Evolutionary conservation across 2,888 invertebrate species (phyloP), one percentile per base, ranked within the genome.

Genomic region (Arenicola marina): DNA sequence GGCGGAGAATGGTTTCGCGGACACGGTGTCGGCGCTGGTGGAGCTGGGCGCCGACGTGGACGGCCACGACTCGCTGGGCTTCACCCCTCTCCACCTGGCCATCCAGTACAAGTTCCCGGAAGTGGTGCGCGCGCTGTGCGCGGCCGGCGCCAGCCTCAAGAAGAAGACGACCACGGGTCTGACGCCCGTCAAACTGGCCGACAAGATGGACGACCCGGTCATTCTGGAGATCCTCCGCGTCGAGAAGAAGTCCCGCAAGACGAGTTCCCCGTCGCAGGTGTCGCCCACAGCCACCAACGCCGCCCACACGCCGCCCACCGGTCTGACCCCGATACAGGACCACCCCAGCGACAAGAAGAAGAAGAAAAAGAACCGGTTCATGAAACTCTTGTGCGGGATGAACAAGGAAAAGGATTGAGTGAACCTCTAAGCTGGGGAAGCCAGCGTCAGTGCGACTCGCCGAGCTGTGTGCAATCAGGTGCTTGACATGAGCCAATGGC

Each of bases 61-160:
- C 43, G 55, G 26, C 1, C 60, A 66, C 34, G 65, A 65, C 56
- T 55, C 62, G 3, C 57, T 66, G 34, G 68, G 70, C 18, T 70
- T 69, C 55, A 68, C 68, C 4, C 28, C 68, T 3, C 45, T 68
- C 28, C 68, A 68, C 44, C 62, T 68, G 26, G 63, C 66, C 15
- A 62, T 68, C 21, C 68, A 68, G 58, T 66, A 68, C 48, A 55
- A 46, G 33, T 66, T 63, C 44, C 21, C 32, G 7, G 61, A 63
- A 21, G 60, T 68, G 15, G 61, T 59, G 1, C 45, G 61, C 4
- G 59, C 44, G n/a, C 57, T 68, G n/a, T 29, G 66, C 1, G 28
- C 33, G 2, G 56, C 55, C 4, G 59, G 59, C 21, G 34, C 45
- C 58, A 56, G 53, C 48, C 31, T 65, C 7, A 61, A 65, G 56